Evolutionary conservation across 1,140 invertebrate genomes (phyloP).

Genomic region (Doryteuthis pealeii): DNA sequence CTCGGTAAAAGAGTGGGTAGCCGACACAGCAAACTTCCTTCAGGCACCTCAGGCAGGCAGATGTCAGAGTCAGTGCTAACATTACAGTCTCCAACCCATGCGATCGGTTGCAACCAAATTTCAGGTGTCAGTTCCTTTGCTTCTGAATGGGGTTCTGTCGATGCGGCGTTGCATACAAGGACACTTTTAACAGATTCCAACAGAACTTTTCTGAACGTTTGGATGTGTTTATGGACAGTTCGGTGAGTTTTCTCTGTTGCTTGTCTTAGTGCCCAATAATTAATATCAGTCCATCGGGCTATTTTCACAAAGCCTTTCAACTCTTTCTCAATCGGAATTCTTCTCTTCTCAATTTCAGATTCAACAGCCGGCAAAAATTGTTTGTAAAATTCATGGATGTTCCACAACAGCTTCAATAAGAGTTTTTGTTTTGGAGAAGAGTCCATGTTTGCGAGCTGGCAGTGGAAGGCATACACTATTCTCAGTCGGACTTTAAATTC

Average conservation of each 20-base stretch:
- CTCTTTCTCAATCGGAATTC: slow-evolving; percentile 83
- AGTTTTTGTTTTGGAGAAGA: slow-evolving; percentile 53
- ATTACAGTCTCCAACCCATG: not conserved
- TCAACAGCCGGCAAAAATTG: slow-evolving; percentile 74
- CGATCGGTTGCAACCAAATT: not conserved
- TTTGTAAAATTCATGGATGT: slow-evolving; percentile 81
- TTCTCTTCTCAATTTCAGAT: slow-evolving; percentile 66
- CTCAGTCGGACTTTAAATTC: slow-evolving; percentile 81
- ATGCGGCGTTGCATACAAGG: not conserved
- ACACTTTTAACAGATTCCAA: slow-evolving; percentile 5
- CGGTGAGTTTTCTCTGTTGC: slow-evolving; percentile 83
- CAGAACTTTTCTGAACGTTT: slow-evolving; percentile 67
- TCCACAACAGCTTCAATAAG: slow-evolving; percentile 72
- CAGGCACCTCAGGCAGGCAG: not conserved
- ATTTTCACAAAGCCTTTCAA: slow-evolving; percentile 93
- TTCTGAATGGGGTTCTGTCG: not conserved
- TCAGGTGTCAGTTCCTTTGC: not conserved
- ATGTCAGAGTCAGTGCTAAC: not conserved
- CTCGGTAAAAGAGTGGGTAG: slow-evolving; percentile 24
- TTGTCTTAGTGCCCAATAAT: slow-evolving; percentile 89
- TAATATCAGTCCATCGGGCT: slow-evolving; percentile 92
- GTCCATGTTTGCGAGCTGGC: slow-evolving; percentile 68
- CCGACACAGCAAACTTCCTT: slow-evolving; percentile 24
- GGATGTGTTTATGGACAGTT: slow-evolving; percentile 82
- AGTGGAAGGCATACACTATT: slow-evolving; percentile 77